A percentile compares a stretch with the other conserved stretches of the same genome.
Conservation (phyloP, 2,797 vertebrate species). For the Pseudopleuronectes americanus region DNA sequence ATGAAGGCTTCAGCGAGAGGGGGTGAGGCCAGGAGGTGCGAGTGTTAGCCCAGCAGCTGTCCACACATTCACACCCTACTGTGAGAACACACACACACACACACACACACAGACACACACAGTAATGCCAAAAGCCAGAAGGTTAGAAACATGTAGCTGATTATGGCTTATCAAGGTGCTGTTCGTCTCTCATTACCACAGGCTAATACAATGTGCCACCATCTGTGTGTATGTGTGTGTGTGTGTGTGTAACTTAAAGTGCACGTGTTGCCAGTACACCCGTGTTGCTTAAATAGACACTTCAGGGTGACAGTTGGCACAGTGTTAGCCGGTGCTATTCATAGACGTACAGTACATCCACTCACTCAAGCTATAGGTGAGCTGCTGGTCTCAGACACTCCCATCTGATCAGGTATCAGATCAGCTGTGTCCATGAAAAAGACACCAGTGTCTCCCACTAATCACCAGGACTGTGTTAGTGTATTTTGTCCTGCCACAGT, state of each 20-base stretch:
- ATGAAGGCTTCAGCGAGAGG: slow-evolving; percentile 11
- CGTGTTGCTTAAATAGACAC: background rate
- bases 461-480: too few relatives aligned
- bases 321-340: slow-evolving; percentile 18
- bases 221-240: slow-evolving; percentile 33
- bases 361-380: background rate
- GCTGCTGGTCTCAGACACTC: background rate
- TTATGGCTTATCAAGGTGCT: slow-evolving; percentile 37
- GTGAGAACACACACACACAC: slow-evolving; percentile 40
- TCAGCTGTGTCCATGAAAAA: too few relatives aligned
- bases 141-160: slow-evolving; percentile 28
- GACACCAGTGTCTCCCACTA: too few relatives aligned
- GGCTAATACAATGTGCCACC: slow-evolving; percentile 33
- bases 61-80: slow-evolving; percentile 61
- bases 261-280: slow-evolving; percentile 4
- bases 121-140: slow-evolving; percentile 15
- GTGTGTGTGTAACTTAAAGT: background rate
- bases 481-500: too few relatives aligned
- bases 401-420: too few relatives aligned
- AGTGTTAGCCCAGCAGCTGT: slow-evolving; percentile 62
- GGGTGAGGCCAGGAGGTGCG: slow-evolving; percentile 40
- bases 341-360: background rate
- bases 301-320: slow-evolving; percentile 15
- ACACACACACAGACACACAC: slow-evolving; percentile 47
- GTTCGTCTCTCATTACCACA: slow-evolving; percentile 41